Evolutionary conservation across 2,888 invertebrate genomes (phyloP).

Genomic region (Rhimphoctona megacephalus): DNA sequence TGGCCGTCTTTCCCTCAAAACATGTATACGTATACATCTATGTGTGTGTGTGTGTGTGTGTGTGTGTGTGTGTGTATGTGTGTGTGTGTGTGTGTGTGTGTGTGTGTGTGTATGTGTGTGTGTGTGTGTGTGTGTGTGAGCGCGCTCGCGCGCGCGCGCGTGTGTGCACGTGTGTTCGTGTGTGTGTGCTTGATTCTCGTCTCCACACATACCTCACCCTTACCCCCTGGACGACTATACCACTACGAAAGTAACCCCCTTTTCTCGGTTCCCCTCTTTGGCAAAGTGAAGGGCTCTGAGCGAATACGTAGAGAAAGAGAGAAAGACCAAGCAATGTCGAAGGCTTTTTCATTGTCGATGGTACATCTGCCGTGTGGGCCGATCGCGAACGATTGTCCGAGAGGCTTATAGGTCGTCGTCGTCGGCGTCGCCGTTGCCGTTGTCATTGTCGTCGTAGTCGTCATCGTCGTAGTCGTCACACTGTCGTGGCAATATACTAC

Average conservation of each 20-base stretch:
- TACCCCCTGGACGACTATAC: constrained; percentile 58
- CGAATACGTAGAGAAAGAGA: constrained; percentile 70
- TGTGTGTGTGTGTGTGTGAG: too few relatives aligned
- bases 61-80: constrained; percentile 35
- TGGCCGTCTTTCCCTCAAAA: constrained; percentile 62
- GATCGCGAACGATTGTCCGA: constrained; percentile 83
- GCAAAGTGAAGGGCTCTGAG: constrained; percentile 68
- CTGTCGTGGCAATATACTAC: constrained; percentile 54
- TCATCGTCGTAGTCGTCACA: constrained; percentile 32
- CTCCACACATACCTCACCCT: constrained; percentile 67
- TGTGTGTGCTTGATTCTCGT: constrained; percentile 63
- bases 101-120: too few relatives aligned
- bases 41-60: constrained; percentile 24
- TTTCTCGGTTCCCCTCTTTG: constrained; percentile 80
- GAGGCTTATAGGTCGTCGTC: constrained; percentile 77
- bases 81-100: too few relatives aligned
- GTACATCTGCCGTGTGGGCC: constrained; percentile 83
- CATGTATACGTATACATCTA: neutral
- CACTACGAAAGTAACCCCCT: constrained; percentile 66
- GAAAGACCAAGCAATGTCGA: constrained; percentile 70
- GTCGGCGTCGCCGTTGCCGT: constrained; percentile 43
- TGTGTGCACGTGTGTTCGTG: constrained; percentile 39
- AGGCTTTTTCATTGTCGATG: constrained; percentile 81
- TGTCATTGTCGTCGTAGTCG: constrained; percentile 44
- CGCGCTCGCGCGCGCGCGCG: too few relatives aligned